phyloP scores from a whole-genome alignment of 2,797 vertebrate species.

The Sylvia borin region DNA sequence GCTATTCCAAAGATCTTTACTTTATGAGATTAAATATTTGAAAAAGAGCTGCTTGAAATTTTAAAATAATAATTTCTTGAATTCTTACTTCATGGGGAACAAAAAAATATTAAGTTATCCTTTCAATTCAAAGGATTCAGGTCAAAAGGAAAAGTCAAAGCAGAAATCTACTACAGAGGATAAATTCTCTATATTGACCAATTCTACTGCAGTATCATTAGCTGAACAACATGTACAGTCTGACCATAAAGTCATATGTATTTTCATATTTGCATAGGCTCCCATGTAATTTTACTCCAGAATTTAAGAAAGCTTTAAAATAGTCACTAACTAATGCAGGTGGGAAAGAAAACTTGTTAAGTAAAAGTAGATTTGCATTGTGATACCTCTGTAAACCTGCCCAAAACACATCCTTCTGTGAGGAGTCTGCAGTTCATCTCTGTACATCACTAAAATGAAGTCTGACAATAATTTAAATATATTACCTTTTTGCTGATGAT shows the following conservation, averaged over 20 bases:
- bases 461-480: neutral
- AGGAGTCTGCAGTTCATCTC: neutral
- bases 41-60: neutral
- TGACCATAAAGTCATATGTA: neutral
- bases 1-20: neutral
- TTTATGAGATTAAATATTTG: neutral
- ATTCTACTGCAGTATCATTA: neutral
- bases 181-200: neutral
- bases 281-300: neutral
- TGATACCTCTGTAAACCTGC: neutral
- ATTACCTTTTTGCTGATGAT: neutral
- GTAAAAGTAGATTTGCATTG: neutral
- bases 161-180: neutral
- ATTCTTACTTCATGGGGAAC: neutral
- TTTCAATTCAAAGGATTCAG: neutral
- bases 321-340: neutral
- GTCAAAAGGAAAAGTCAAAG: neutral
- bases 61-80: neutral
- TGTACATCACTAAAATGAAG: neutral
- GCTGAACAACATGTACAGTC: neutral
- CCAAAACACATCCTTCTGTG: neutral
- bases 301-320: neutral
- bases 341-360: neutral
- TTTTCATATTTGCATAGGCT: neutral
- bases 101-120: neutral